Evolutionary conservation across 2,888 invertebrate genomes (phyloP).

Genomic region (Pyrrhia umbra): DNA sequence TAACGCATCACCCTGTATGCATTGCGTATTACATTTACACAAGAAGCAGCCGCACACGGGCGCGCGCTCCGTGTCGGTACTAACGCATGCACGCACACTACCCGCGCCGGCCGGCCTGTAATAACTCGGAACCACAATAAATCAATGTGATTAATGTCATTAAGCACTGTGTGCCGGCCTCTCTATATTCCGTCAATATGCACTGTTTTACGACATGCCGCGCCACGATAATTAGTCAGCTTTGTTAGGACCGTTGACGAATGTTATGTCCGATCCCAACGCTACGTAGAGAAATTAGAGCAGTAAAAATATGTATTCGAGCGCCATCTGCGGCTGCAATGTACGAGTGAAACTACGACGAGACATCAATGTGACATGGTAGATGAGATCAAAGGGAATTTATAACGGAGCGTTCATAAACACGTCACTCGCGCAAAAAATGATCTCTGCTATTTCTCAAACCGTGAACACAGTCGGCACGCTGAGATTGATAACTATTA

Average conservation of each 20-base stretch:
- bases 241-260: slow-evolving; percentile 88
- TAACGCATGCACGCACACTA: slow-evolving; percentile 79
- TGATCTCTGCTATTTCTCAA: slow-evolving; percentile 87
- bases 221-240: slow-evolving; percentile 90
- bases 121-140: slow-evolving; percentile 91
- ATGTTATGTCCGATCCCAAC: slow-evolving; percentile 75
- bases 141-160: slow-evolving; percentile 91
- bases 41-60: slow-evolving; percentile 80
- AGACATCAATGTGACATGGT: slow-evolving; percentile 76
- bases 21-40: slow-evolving; percentile 83
- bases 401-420: slow-evolving; percentile 85
- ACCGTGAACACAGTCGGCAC: slow-evolving; percentile 69
- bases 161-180: slow-evolving; percentile 90
- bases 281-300: slow-evolving; percentile 74
- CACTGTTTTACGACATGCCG: slow-evolving; percentile 90
- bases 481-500: slow-evolving; percentile 78
- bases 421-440: slow-evolving; percentile 84
- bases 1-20: slow-evolving; percentile 80
- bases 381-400: slow-evolving; percentile 86
- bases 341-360: slow-evolving; percentile 65
- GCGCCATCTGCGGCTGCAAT: slow-evolving; percentile 67
- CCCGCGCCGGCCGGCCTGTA: slow-evolving; percentile 84
- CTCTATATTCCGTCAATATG: slow-evolving; percentile 91
- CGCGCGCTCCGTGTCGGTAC: slow-evolving; percentile 63
- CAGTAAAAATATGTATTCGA: slow-evolving; percentile 77